These are phyloP conservation scores for Syritta pipiens DNA, from an alignment of 2,888 invertebrate species.

Conservation along the genomic window DNA sequence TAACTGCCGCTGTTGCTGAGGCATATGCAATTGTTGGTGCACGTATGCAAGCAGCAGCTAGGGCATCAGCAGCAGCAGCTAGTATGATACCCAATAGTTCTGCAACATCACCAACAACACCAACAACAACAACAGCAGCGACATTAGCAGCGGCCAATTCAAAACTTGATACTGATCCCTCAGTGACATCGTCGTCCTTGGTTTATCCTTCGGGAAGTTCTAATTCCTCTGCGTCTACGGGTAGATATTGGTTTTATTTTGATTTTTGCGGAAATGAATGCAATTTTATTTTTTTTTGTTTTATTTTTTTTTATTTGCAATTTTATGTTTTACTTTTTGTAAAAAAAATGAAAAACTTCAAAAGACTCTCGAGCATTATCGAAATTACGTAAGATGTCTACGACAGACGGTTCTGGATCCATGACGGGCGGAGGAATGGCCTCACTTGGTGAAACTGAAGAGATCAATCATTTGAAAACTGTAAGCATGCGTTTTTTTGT, in stretches of 20 bases:
- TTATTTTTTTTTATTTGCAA: slow-evolving; percentile 39
- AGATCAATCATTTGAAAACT: slow-evolving; percentile 79
- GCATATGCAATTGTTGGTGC: slow-evolving; percentile 65
- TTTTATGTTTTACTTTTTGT: slow-evolving; percentile 15
- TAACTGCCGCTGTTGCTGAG: slow-evolving; percentile 63
- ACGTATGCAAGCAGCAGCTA: slow-evolving; percentile 70
- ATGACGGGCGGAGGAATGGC: slow-evolving; percentile 71
- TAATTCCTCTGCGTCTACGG: slow-evolving; percentile 48
- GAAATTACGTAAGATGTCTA: slow-evolving; percentile 53
- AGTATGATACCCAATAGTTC: slow-evolving; percentile 58
- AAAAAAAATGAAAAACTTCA: slow-evolving; percentile 10
- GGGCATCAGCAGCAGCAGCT: slow-evolving; percentile 70
- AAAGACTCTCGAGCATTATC: slow-evolving; percentile 38
- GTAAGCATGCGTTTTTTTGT: slow-evolving; percentile 76
- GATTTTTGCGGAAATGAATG: slow-evolving; percentile 51
- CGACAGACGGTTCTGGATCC: slow-evolving; percentile 67
- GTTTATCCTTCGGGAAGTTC: slow-evolving; percentile 54
- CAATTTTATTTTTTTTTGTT: slow-evolving; percentile 40
- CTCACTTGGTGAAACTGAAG: slow-evolving; percentile 75
- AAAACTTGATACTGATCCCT: slow-evolving; percentile 35
- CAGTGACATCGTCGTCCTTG: slow-evolving; percentile 31
- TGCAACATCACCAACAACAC: slow-evolving; percentile 53
- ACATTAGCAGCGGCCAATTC: slow-evolving; percentile 23
- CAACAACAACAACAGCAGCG: slow-evolving; percentile 41
- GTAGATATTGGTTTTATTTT: slow-evolving; percentile 51